phyloP scores from a whole-genome alignment of 2,797 vertebrate species.

The Tiaroga cobitis region DNA sequence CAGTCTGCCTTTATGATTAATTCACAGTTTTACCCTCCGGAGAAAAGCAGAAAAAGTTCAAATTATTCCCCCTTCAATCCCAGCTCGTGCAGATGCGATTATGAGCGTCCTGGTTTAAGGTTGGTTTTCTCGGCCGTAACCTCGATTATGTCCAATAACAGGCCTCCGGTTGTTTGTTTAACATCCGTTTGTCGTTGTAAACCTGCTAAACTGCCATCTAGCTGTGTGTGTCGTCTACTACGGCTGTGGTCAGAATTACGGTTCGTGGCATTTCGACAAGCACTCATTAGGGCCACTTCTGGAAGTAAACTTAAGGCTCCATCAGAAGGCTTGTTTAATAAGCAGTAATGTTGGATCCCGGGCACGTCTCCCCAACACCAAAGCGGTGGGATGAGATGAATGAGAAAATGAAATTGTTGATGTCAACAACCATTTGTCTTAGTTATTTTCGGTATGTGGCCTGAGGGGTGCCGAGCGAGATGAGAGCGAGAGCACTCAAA shows the following conservation, averaged over 20 bases:
- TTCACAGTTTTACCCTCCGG: constrained; percentile 49
- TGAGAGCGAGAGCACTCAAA: constrained; percentile 4
- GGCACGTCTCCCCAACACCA: constrained; percentile 9
- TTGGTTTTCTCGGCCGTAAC: constrained; percentile 37
- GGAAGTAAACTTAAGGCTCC: constrained; percentile 35
- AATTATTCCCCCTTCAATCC: constrained; percentile 48
- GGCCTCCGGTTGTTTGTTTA: constrained; percentile 63
- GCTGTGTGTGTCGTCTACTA: constrained; percentile 29
- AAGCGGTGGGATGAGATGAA: constrained; percentile 46
- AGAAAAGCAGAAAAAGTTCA: constrained; percentile 32
- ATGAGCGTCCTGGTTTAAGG: constrained; percentile 46
- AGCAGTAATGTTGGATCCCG: constrained; percentile 41
- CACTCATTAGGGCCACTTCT: constrained; percentile 54
- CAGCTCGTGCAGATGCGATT: constrained; percentile 50
- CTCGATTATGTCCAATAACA: constrained; percentile 54
- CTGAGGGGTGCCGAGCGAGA: not conserved
- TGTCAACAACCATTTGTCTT: constrained; percentile 57
- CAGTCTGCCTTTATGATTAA: constrained; percentile 49
- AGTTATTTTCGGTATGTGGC: constrained; percentile 48
- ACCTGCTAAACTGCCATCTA: constrained; percentile 54
- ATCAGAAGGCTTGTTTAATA: constrained; percentile 49
- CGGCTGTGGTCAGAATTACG: constrained; percentile 48
- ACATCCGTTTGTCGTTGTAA: constrained; percentile 57
- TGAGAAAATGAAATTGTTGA: constrained; percentile 53
- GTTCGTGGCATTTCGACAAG: constrained; percentile 56